These are phyloP conservation scores for Euspilapteryx auroguttella DNA, from an alignment of 2,888 invertebrate genomes.

Conservation along the genomic window DNA sequence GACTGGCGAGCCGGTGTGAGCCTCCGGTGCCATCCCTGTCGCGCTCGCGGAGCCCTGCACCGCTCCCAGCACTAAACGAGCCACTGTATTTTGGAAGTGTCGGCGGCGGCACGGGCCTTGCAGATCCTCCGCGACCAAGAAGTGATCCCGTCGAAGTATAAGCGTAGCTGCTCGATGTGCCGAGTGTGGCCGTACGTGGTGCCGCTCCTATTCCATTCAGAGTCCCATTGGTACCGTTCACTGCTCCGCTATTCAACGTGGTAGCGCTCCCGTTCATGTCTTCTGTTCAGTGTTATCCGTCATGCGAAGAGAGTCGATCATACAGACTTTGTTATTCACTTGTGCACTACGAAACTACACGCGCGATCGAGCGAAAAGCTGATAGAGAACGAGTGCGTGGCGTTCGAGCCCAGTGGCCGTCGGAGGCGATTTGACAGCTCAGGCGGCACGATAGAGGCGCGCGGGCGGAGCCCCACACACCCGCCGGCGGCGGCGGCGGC, in stretches of 20 bases:
- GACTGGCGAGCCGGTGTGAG: conserved; percentile 78
- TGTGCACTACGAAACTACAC: conserved; percentile 37
- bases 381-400: conserved; percentile 16
- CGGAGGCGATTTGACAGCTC: conserved; percentile 59
- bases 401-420: conserved; percentile 55
- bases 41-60: conserved; percentile 64
- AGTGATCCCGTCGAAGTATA: conserved; percentile 66
- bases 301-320: conserved; percentile 24
- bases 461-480: conserved; percentile 31
- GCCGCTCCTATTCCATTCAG: conserved; percentile 46
- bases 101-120: conserved; percentile 75
- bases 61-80: conserved; percentile 74
- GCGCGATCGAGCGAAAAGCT: conserved; percentile 26
- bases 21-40: conserved; percentile 71
- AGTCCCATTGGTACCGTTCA: conserved; percentile 47
- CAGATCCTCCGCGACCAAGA: conserved; percentile 63
- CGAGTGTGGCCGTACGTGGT: conserved; percentile 49
- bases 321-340: conserved; percentile 45
- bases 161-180: conserved; percentile 64
- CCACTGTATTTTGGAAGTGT: conserved; percentile 79
- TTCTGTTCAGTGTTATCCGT: conserved; percentile 28
- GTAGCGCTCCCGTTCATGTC: conserved; percentile 60
- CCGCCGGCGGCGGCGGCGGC: conserved; percentile 24
- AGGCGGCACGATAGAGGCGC: conserved; percentile 33
- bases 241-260: conserved; percentile 52